These are phyloP conservation scores for Drosophila suzukii DNA, from an alignment of 1,140 invertebrate genomes.

Conservation along the genomic window DNA sequence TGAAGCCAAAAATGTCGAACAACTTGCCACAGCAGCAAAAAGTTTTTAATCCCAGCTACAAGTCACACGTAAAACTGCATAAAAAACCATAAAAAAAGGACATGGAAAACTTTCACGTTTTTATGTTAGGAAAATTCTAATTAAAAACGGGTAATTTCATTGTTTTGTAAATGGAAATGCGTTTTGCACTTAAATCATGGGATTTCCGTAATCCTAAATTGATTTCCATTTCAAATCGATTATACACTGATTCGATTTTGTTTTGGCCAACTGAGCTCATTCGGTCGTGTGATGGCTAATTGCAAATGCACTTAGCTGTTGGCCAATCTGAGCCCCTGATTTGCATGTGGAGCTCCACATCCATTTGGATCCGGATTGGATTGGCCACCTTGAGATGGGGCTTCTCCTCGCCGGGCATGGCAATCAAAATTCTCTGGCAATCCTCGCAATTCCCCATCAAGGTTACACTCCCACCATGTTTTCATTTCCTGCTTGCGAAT, in stretches of 20 bases:
- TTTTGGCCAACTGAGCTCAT: background rate
- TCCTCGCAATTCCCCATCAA: constrained; percentile 18
- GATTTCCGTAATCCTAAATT: background rate
- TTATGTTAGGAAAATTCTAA: constrained; percentile 17
- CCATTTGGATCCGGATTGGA: background rate
- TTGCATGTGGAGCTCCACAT: constrained; percentile 23
- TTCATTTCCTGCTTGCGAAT: constrained; percentile 43
- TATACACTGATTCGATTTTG: constrained; percentile 21
- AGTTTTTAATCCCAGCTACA: constrained; percentile 23
- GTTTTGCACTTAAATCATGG: background rate
- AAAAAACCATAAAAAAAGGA: background rate
- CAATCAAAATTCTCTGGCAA: constrained; percentile 52
- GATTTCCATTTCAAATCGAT: constrained; percentile 18
- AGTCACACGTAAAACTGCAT: constrained; percentile 16
- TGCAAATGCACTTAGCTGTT: constrained; percentile 47
- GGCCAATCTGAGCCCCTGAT: constrained; percentile 14
- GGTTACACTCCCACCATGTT: constrained; percentile 23
- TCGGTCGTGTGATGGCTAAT: constrained; percentile 29
- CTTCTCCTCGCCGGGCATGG: constrained; percentile 12
- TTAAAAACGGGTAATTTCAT: constrained; percentile 22
- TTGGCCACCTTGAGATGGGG: constrained; percentile 5
- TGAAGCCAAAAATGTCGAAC: constrained; percentile 31
- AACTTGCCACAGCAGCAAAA: constrained; percentile 10
- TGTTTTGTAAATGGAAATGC: constrained; percentile 24
- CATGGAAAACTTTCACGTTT: background rate